Conservation (phyloP, 2,797 vertebrate genomes). For the Syndactyla subalaris region DNA sequence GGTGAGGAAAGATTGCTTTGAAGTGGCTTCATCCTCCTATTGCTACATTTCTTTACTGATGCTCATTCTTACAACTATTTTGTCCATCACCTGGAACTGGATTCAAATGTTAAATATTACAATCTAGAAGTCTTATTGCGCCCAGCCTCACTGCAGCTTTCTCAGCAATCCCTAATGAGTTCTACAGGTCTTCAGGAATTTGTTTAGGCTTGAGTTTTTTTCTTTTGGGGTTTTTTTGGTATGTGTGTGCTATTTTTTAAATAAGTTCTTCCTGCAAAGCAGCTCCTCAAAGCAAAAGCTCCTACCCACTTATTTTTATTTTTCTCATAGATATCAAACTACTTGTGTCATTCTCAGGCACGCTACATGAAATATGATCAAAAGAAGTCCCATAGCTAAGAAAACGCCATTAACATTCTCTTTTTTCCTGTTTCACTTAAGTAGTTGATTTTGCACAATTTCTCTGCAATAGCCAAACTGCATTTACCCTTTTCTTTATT, state of each 20-base stretch:
- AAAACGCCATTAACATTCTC: not conserved
- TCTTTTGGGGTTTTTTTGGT: not conserved
- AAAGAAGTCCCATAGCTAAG: not conserved
- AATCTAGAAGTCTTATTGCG: not conserved
- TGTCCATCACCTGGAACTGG: not conserved
- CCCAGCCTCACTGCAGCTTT: not conserved
- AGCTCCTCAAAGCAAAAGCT: not conserved
- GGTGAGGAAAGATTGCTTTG: not conserved
- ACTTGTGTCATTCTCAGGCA: not conserved
- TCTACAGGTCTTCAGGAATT: not conserved
- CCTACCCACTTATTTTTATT: not conserved
- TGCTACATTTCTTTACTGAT: slow-evolving; percentile 1
- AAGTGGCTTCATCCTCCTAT: slow-evolving; percentile 1
- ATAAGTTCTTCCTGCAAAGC: not conserved
- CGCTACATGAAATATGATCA: not conserved
- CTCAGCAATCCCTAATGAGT: not conserved
- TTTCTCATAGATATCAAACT: not conserved
- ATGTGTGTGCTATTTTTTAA: not conserved
- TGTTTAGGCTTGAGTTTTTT: not conserved
- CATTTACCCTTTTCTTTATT: slow-evolving; percentile 2
- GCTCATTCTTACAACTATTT: not conserved
- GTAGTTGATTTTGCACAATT: slow-evolving; percentile 14
- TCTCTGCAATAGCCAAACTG: not conserved
- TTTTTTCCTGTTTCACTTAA: not conserved
- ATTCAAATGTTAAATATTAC: not conserved